Evolutionary conservation across 2,113 vertebrate genomes (phyloP).

Genomic region (Peucedramus taeniatus): DNA sequence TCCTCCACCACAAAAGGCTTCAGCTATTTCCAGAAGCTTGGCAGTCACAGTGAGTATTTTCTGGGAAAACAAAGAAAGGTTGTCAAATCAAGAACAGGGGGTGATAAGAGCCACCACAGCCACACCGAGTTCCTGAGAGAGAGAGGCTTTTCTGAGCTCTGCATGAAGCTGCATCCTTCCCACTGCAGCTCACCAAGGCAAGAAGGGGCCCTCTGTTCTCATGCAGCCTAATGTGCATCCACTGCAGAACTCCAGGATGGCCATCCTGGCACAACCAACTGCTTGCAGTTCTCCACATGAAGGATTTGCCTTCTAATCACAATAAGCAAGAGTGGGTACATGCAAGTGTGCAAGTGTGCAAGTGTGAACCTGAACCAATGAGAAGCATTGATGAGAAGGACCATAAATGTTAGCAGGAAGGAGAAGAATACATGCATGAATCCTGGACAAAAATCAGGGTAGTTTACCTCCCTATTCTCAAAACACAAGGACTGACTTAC

Average conservation of each 20-base stretch:
- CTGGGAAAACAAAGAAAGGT: background rate
- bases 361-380: background rate
- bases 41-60: background rate
- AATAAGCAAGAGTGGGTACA: background rate
- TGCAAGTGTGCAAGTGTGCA: background rate
- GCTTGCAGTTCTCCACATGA: background rate
- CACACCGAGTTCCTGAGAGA: background rate
- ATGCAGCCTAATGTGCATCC: background rate
- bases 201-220: background rate
- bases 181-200: background rate
- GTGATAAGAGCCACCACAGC: background rate
- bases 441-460: background rate
- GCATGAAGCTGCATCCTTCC: background rate
- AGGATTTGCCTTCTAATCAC: background rate
- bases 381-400: background rate
- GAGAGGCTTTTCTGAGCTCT: background rate
- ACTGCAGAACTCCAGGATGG: background rate
- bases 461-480: background rate
- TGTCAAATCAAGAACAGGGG: conserved; percentile 7
- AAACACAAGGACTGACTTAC: background rate
- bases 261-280: background rate
- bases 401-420: background rate
- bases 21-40: conserved; percentile 36
- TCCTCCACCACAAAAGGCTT: conserved; percentile 14
- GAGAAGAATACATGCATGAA: background rate